These are phyloP conservation scores for Porites rus DNA, from an alignment of 92 coral and sea anemone genomes.

Conservation along the genomic window DNA sequence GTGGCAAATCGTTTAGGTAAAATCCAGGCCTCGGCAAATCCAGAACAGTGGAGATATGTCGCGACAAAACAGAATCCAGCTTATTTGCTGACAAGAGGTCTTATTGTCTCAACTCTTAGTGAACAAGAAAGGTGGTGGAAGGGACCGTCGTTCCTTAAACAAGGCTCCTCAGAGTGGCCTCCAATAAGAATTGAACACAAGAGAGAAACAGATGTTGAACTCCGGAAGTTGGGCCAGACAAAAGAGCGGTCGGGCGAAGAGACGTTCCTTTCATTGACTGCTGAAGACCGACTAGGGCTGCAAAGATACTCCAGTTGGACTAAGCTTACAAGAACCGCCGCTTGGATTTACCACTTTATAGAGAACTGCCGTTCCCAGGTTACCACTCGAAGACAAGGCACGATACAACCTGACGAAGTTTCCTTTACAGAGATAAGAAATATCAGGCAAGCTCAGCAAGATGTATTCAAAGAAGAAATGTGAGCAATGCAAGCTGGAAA, in stretches of 20 bases:
- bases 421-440: constrained; percentile 27
- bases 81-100: too few species aligned
- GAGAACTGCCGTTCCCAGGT: constrained; percentile 30
- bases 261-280: not conserved
- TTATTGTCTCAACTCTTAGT: too few species aligned
- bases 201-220: not conserved
- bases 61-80: not conserved
- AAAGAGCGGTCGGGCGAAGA: constrained; percentile 1
- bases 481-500: constrained; percentile 18
- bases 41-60: not conserved
- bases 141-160: constrained; percentile 28
- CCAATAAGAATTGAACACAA: constrained; percentile 26
- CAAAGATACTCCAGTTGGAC: constrained; percentile 33
- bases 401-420: constrained; percentile 31
- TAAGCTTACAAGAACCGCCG: constrained; percentile 19
- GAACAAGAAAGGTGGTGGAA: too few species aligned
- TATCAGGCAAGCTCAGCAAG: constrained; percentile 37
- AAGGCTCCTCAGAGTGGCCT: constrained; percentile 38
- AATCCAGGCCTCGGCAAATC: not conserved
- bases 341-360: constrained; percentile 21
- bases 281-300: constrained; percentile 32
- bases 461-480: constrained; percentile 32
- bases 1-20: not conserved
- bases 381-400: not conserved
- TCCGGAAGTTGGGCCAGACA: constrained; percentile 6